Evolutionary conservation across 2,113 vertebrate species (phyloP).

Genomic region (Amblyopsis rosae): DNA sequence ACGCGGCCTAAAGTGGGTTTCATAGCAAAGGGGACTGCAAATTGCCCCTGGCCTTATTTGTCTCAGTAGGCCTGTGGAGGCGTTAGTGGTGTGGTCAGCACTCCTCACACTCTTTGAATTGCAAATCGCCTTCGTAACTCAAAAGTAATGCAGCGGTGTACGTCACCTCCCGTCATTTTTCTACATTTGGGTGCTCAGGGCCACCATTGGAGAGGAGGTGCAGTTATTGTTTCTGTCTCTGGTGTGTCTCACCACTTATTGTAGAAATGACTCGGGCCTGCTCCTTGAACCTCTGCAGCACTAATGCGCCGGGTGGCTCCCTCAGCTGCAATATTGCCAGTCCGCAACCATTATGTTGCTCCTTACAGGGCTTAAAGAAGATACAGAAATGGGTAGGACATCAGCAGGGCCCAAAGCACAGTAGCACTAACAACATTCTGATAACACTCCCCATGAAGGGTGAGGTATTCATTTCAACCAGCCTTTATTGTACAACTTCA

Average conservation of each 20-base stretch:
- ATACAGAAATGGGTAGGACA: slow-evolving; percentile 20
- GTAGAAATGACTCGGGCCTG: slow-evolving; percentile 60
- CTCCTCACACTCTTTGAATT: slow-evolving; percentile 91
- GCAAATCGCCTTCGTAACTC: slow-evolving; percentile 93
- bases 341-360: slow-evolving; percentile 52
- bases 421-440: slow-evolving; percentile 22
- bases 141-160: slow-evolving; percentile 91
- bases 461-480: neutral
- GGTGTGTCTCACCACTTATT: slow-evolving; percentile 75
- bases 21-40: slow-evolving; percentile 64
- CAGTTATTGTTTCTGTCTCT: slow-evolving; percentile 80
- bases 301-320: slow-evolving; percentile 61
- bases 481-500: neutral
- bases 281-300: slow-evolving; percentile 60
- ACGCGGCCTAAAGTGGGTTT: slow-evolving; percentile 73
- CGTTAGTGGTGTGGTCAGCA: slow-evolving; percentile 85
- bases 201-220: slow-evolving; percentile 69
- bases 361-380: slow-evolving; percentile 33
- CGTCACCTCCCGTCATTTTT: slow-evolving; percentile 79
- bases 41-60: slow-evolving; percentile 77
- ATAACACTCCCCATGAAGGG: neutral
- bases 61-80: slow-evolving; percentile 73
- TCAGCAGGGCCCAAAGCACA: slow-evolving; percentile 17
- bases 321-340: slow-evolving; percentile 62
- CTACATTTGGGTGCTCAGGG: slow-evolving; percentile 77